phyloP scores from a whole-genome alignment of 2,888 invertebrate genomes.

The Archips crataeganus region DNA sequence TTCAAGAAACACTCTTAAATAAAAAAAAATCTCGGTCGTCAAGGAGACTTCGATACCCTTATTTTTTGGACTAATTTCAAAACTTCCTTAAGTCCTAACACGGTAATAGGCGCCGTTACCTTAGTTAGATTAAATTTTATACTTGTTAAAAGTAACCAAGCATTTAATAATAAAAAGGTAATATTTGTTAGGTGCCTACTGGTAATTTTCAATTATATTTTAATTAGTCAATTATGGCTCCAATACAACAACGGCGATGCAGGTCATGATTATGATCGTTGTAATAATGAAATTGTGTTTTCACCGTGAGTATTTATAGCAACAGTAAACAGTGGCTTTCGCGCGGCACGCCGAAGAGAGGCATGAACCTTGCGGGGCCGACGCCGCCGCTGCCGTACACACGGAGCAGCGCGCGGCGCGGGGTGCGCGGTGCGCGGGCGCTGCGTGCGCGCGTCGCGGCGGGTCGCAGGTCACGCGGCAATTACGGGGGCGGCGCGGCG shows the following conservation, averaged over 20 bases:
- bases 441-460: not conserved
- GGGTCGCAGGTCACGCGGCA: conserved; percentile 36
- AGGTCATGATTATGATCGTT: not conserved
- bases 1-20: too few relatives aligned
- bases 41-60: too few relatives aligned
- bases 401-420: not conserved
- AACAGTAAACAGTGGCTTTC: conserved; percentile 4
- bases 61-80: too few relatives aligned
- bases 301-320: not conserved
- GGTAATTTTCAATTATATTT: not conserved
- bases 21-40: too few relatives aligned
- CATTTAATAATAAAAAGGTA: not conserved
- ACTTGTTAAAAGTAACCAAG: not conserved
- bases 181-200: not conserved
- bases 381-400: not conserved
- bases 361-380: not conserved
- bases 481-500: conserved; percentile 48
- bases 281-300: not conserved
- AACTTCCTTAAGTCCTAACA: too few relatives aligned
- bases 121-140: not conserved
- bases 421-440: not conserved
- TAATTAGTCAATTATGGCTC: not conserved
- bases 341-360: not conserved
- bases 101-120: not conserved
- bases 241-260: not conserved